phyloP scores from a whole-genome alignment of 2,113 vertebrate genomes.

The Ictidomys tridecemlineatus region DNA sequence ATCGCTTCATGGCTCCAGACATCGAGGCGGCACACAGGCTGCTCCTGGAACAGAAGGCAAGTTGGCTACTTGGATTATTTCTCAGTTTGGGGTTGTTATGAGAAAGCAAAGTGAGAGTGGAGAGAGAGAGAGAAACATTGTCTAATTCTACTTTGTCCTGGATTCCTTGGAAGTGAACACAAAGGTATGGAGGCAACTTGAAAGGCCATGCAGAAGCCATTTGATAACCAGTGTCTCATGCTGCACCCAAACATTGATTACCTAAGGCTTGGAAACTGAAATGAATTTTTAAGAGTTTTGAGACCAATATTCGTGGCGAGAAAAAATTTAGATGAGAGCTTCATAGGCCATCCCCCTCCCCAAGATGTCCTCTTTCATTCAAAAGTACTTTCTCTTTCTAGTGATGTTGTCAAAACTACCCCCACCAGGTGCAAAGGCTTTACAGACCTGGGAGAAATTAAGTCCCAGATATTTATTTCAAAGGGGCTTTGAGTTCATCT shows the following conservation, averaged over 20 bases:
- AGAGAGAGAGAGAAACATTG: background rate
- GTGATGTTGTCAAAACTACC: background rate
- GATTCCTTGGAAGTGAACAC: background rate
- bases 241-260: background rate
- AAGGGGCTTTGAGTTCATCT: background rate
- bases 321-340: background rate
- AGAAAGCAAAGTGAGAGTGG: background rate
- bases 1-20: constrained; percentile 98
- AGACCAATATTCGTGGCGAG: background rate
- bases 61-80: constrained; percentile 37
- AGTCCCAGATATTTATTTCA: background rate
- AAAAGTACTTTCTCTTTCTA: background rate
- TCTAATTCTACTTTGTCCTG: background rate
- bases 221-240: background rate
- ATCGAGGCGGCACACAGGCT: constrained; percentile 95
- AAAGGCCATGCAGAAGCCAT: background rate
- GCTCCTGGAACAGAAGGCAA: constrained; percentile 95
- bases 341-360: background rate
- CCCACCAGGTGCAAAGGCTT: background rate
- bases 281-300: constrained; percentile 13
- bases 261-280: background rate
- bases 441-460: background rate
- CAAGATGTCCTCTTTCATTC: background rate
- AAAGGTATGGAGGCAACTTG: background rate
- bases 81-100: background rate